Conservation (phyloP, 1,140 invertebrate genomes). For the Camponotus pennsylvanicus region DNA sequence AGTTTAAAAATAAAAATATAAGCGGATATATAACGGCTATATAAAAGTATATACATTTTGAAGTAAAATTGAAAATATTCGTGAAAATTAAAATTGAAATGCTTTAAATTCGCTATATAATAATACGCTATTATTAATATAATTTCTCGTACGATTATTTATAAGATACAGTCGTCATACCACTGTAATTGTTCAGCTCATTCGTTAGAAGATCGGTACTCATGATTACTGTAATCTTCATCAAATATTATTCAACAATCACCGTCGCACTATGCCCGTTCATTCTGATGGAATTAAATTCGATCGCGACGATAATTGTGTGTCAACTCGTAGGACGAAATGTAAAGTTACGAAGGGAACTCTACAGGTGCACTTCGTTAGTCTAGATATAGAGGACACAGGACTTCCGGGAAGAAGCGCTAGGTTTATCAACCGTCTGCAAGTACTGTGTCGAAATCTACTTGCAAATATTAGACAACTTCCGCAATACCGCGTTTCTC, state of each 20-base stretch:
- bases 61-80: not conserved
- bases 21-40: no score
- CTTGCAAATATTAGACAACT: slow-evolving; percentile 44
- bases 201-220: slow-evolving; percentile 9
- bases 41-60: no score
- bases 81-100: not conserved
- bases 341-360: slow-evolving; percentile 25
- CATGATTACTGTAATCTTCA: not conserved
- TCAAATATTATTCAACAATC: slow-evolving; percentile 27
- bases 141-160: not conserved
- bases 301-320: slow-evolving; percentile 2
- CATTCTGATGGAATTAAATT: slow-evolving; percentile 25
- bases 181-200: slow-evolving; percentile 4
- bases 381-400: not conserved
- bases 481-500: slow-evolving; percentile 34
- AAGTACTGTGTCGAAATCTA: slow-evolving; percentile 15
- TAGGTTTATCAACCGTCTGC: slow-evolving; percentile 35
- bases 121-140: not conserved
- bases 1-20: not conserved
- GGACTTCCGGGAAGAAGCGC: slow-evolving; percentile 22
- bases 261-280: not conserved
- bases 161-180: not conserved
- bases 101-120: no score
- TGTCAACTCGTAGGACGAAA: slow-evolving; percentile 35
- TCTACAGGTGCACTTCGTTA: slow-evolving; percentile 13